Evolutionary conservation across 2,113 vertebrate genomes (phyloP).

Genomic region (Leptocoma aspasia): DNA sequence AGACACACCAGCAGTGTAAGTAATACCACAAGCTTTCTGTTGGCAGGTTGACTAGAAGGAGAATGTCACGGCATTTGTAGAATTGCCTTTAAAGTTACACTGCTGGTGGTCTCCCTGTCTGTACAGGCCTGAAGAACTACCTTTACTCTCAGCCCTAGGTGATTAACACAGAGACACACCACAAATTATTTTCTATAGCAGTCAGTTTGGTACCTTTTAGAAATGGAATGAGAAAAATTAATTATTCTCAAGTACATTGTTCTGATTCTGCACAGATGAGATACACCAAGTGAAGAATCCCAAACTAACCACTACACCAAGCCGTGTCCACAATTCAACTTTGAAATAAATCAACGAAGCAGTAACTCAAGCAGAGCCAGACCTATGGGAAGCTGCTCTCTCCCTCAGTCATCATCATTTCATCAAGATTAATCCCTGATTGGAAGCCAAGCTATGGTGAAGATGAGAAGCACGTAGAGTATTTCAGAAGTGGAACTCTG

Average conservation of each 20-base stretch:
- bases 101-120: neutral
- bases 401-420: neutral
- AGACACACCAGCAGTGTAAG: neutral
- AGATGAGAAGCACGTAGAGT: neutral
- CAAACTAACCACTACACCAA: neutral
- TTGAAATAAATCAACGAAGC: neutral
- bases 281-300: neutral
- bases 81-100: neutral
- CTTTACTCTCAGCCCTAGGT: neutral
- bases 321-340: neutral
- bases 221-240: neutral
- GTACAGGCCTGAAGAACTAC: neutral
- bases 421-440: neutral
- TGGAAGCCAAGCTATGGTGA: neutral
- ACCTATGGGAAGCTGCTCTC: neutral
- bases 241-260: neutral
- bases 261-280: neutral
- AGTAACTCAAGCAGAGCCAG: neutral
- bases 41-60: neutral
- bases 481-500: constrained; percentile 21
- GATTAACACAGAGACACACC: neutral
- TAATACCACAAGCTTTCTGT: neutral
- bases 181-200: neutral
- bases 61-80: neutral
- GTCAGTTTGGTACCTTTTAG: neutral